Evolutionary conservation across 2,797 vertebrate genomes (phyloP).

Genomic region (Propithecus perrieri): DNA sequence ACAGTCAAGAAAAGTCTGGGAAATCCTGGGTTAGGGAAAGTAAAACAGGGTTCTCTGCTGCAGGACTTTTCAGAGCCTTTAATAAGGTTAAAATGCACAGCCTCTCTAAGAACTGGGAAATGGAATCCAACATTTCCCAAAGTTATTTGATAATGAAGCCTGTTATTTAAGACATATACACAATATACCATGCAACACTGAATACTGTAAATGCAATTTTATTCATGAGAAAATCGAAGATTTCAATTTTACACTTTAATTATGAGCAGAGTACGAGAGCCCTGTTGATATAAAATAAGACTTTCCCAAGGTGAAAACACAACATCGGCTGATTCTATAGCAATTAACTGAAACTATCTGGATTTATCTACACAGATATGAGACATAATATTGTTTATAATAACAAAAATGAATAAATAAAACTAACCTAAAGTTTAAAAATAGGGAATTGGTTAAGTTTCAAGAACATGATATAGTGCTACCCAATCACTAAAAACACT

Average conservation of each 20-base stretch:
- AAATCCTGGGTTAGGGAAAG: not conserved
- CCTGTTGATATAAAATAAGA: not conserved
- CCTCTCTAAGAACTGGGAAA: not conserved
- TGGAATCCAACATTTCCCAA: not conserved
- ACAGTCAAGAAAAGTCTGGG: not conserved
- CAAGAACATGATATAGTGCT: not conserved
- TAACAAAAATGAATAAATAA: conserved; percentile 30
- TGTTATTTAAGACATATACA: not conserved
- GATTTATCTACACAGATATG: not conserved
- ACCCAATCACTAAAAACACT: not conserved
- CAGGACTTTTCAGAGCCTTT: not conserved
- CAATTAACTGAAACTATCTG: not conserved
- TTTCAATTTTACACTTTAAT: not conserved
- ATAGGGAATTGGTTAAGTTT: not conserved
- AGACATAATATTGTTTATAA: not conserved
- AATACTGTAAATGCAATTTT: not conserved
- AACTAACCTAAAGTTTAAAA: conserved; percentile 29
- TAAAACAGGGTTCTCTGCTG: not conserved
- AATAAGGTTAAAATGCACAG: not conserved
- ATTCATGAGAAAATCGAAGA: conserved; percentile 14
- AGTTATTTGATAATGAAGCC: conserved; percentile 1
- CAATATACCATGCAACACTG: not conserved
- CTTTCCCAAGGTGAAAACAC: conserved; percentile 9
- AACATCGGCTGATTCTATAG: not conserved
- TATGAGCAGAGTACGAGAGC: not conserved